Evolutionary conservation across 2,888 invertebrate species (phyloP), one percentile per base, ranked within the genome.

Genomic region (Synergus laeviventris): DNA sequence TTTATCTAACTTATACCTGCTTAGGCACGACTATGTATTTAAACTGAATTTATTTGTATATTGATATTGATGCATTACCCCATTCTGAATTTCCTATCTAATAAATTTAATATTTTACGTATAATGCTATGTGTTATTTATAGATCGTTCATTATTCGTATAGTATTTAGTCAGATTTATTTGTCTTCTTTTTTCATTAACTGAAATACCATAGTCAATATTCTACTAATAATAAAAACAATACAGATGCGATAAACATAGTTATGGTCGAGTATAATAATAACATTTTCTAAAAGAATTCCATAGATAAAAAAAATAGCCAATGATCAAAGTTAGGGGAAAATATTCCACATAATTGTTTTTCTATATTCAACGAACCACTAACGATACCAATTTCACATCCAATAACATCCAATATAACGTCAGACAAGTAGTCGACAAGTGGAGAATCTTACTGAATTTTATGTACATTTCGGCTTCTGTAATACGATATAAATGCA

Each of bases 271-370:
- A 49, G 14, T 70, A 31, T 70, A 31, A 49, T 31, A 70, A 70
- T 70, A 74, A n/a, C 42, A 78, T 21, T 73, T 74, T 54, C 74
- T 75, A 31, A 83, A 62, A 73, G 79, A 79, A 31, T 84, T 84
- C 77, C 70, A 74, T 16, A 74, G 78, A 36, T 84, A 56, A 73
- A 56, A 74, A 78, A 42, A 24, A 70, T 66, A 39, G 31, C 66
- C 56, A 39, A 62, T 59, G 24, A 56, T 66, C 8, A 39, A 38
- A 14, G 56, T 14, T 21, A 24, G 24, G 66, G 66, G 21, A 45
- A 59, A 56, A 70, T 70, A 66, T 49, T 66, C 54, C 56, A 45
- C 16, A 21, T 16, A 2, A 73, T n/a, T 16, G 54, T 14, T 24
- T 31, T 54, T 24, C 36, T 64, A n/a, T 45, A 64, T 64, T 18